These are phyloP conservation scores for Eupithecia abbreviata DNA, from an alignment of 2,888 invertebrate species.

Conservation along the genomic window DNA sequence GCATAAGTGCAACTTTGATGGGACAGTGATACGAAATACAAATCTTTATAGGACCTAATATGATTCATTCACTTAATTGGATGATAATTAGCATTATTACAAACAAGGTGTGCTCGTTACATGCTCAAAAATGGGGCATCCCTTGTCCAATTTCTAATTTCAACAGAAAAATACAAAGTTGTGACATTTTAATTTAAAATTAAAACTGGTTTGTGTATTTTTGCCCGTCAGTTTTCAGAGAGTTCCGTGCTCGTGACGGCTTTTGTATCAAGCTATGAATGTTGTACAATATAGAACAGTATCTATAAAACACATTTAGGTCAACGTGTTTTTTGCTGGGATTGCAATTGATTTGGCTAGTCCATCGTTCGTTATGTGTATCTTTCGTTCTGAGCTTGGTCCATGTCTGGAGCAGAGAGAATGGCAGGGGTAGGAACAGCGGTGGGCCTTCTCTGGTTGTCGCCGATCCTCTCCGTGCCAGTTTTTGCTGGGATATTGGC, in stretches of 20 bases:
- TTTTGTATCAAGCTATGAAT: conserved; percentile 57
- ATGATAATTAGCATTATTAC: not conserved
- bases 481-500: not conserved
- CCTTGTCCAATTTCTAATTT: conserved; percentile 7
- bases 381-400: too few species aligned
- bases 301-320: conserved; percentile 1
- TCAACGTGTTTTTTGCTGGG: not conserved
- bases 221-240: conserved; percentile 48
- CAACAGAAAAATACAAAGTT: conserved; percentile 62
- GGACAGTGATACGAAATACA: not conserved
- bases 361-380: too few species aligned
- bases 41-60: not conserved
- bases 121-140: conserved; percentile 2
- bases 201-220: conserved; percentile 68
- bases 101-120: not conserved
- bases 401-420: too few species aligned
- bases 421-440: too few species aligned
- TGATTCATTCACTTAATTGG: not conserved
- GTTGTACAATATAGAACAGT: conserved; percentile 3
- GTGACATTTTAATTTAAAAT: conserved; percentile 78
- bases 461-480: too few species aligned
- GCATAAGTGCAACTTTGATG: not conserved
- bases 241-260: conserved; percentile 63
- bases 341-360: too few species aligned
- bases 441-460: too few species aligned